phyloP scores from a whole-genome alignment of 2,888 invertebrate species.

The Drosophila tripunctata region DNA sequence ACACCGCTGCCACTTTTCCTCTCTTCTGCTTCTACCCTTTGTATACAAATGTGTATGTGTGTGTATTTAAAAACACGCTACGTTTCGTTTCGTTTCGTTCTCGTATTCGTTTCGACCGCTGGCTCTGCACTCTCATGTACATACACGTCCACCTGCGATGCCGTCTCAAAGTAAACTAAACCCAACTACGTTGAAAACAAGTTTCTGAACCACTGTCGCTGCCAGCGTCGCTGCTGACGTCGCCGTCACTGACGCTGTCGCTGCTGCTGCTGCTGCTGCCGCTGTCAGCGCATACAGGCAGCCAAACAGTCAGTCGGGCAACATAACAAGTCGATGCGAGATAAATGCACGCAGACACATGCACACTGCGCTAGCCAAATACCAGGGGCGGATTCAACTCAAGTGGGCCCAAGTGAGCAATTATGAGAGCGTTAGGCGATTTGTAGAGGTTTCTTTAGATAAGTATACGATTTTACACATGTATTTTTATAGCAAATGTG shows the following conservation, averaged over 20 bases:
- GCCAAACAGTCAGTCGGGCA: constrained; percentile 45
- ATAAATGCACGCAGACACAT: constrained; percentile 62
- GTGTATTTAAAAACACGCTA: constrained; percentile 60
- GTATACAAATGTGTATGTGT: constrained; percentile 29
- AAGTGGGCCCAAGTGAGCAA: constrained; percentile 15
- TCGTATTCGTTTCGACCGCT: constrained; percentile 36
- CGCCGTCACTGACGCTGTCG: background rate
- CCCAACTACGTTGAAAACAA: constrained; percentile 82
- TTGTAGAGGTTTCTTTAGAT: background rate
- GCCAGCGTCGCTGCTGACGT: constrained; percentile 15
- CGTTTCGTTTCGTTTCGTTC: constrained; percentile 49
- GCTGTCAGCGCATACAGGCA: constrained; percentile 25
- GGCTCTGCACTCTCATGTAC: no score
- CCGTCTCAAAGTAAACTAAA: constrained; percentile 83
- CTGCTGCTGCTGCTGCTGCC: constrained; percentile 23
- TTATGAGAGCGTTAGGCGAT: no score
- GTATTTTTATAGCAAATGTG: no score
- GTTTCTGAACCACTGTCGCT: constrained; percentile 75
- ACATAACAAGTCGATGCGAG: constrained; percentile 67
- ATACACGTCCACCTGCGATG: constrained; percentile 83
- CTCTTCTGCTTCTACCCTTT: constrained; percentile 30
- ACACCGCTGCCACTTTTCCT: constrained; percentile 28
- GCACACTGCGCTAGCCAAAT: constrained; percentile 28
- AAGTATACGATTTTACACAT: no score
- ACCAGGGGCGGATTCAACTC: constrained; percentile 38